Evolutionary conservation across 2,888 invertebrate species (phyloP), one percentile per base, ranked within the genome.

Genomic region (Latrodectus elegans): DNA sequence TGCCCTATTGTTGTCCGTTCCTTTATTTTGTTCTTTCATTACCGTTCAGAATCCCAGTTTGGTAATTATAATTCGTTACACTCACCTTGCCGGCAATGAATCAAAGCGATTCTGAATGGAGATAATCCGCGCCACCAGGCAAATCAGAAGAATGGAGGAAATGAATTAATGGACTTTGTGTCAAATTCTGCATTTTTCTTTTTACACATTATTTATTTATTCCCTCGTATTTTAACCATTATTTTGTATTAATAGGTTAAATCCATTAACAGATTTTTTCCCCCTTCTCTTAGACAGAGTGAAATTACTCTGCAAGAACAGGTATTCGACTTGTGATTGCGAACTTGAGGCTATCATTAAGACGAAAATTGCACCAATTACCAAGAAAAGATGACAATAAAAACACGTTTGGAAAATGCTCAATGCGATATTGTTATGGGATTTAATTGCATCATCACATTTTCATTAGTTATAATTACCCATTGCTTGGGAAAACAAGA

Each of bases 31-130:
- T 17, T 38, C 65, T 77, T 77, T 77, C 67, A 67, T 67, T 51
- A 51, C 14, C 75, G 60, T 74, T 60, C 55, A 9, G 38, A 26
- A 26, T 12, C 8, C 38, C 53, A 10, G 22, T n/a, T 26, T 0
- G 70, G 64, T 73, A 81, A 81, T 81, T 81, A 81, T 52, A 74
- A 73, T 74, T 67, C n/a, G 73, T 51, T 67, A 74, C 17, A 60
- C 22, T n/a, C 11, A 65, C 65, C 65, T 51, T 15, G 60, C 60
- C 60, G 14, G 10, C 60, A 60, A 60, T 60, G n/a, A 60, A 60
- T 60, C 60, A 60, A 60, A 15, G n/a, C 60, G n/a, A 60, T 60
- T 60, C 10, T 15, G 60, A 60, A 60, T 15, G 60, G 12, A 60
- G 60, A 38, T 60, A 60, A 60, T 60, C 38, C 38, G 60, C 60